Evolutionary conservation across 53 echinoderm and acorn worm species (phyloP).

Genomic region (Mesocentrotus franciscanus): DNA sequence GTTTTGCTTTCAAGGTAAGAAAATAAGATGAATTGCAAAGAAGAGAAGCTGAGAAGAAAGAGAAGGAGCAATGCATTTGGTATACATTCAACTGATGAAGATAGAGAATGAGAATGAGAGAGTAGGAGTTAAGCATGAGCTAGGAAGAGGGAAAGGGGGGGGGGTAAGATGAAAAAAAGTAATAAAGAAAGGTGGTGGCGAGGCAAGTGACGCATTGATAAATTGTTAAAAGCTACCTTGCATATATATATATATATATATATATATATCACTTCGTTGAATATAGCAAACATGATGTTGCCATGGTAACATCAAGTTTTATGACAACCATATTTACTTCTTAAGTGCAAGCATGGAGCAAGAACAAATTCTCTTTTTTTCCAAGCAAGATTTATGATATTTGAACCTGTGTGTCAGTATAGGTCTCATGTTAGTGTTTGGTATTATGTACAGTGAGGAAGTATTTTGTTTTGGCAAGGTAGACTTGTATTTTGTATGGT

Average conservation of each 20-base stretch:
- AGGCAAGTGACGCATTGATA: background rate
- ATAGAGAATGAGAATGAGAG: conserved; percentile 23
- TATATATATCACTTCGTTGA: background rate
- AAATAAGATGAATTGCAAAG: background rate
- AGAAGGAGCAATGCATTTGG: background rate
- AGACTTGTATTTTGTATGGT: background rate
- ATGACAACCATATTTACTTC: conserved; percentile 37
- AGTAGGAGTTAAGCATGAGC: background rate
- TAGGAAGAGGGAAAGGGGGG: background rate
- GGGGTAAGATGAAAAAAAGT: no score
- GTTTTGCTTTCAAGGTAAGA: background rate
- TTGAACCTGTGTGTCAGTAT: background rate
- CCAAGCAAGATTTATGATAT: conserved; percentile 27
- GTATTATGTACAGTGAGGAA: background rate
- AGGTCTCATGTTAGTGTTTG: background rate
- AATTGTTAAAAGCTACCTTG: background rate
- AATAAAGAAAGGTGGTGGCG: background rate
- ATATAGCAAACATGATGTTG: conserved; percentile 16
- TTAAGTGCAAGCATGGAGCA: conserved; percentile 30
- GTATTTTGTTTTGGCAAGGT: conserved; percentile 35
- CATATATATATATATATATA: background rate
- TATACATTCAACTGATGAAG: background rate
- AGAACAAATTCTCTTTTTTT: conserved; percentile 34
- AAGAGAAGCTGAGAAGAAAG: background rate
- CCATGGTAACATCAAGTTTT: conserved; percentile 38